phyloP scores from a whole-genome alignment of 2,888 invertebrate genomes.

The Amblyjoppa proteus region DNA sequence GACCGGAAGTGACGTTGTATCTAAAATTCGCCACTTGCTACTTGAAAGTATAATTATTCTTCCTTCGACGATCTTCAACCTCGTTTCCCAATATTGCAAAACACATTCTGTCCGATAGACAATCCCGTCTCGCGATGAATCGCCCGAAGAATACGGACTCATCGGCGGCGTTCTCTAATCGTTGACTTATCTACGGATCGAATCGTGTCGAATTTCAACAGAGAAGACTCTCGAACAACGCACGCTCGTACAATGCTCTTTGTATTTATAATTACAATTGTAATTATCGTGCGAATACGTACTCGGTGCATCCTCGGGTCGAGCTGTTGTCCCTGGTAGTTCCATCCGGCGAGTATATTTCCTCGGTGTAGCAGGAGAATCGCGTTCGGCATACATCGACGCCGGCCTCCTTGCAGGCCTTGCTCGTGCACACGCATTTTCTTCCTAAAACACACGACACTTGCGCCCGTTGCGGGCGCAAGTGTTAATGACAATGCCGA shows the following conservation, averaged over 20 bases:
- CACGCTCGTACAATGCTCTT: neutral
- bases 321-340: constrained; percentile 68
- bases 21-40: no score
- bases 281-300: constrained; percentile 53
- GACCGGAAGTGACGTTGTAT: no score
- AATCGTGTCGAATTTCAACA: neutral
- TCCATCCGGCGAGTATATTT: constrained; percentile 72
- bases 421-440: constrained; percentile 80
- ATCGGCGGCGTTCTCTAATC: neutral
- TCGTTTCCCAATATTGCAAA: no score
- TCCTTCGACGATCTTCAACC: no score
- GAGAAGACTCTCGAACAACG: neutral
- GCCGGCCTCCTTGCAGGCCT: constrained; percentile 77
- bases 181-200: neutral
- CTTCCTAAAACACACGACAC: constrained; percentile 69
- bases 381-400: constrained; percentile 77
- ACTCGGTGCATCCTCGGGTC: constrained; percentile 80
- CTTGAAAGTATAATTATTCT: no score
- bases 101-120: neutral
- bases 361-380: constrained; percentile 79
- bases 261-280: neutral
- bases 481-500: no score
- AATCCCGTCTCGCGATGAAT: neutral
- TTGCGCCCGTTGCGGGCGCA: neutral
- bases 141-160: neutral